phyloP scores from a whole-genome alignment of 2,888 invertebrate genomes.

The Cantharis lateralis region DNA sequence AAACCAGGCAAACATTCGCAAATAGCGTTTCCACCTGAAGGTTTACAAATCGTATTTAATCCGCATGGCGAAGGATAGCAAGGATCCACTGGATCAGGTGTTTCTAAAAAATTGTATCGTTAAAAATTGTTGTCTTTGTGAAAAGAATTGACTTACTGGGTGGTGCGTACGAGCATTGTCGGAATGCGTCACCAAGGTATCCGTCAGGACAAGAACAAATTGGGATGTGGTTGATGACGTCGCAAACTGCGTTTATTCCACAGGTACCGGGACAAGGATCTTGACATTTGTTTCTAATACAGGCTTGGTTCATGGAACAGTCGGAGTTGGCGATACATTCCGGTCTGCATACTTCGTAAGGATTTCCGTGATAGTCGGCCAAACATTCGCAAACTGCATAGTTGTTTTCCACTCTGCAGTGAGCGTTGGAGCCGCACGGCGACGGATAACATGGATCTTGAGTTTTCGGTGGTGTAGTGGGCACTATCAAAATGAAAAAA shows the following conservation, averaged over 20 bases:
- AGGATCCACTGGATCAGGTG: slow-evolving; percentile 52
- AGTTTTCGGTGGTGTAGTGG: slow-evolving; percentile 54
- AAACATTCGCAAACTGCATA: slow-evolving; percentile 77
- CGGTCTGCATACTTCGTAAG: slow-evolving; percentile 76
- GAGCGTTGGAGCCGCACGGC: slow-evolving; percentile 81
- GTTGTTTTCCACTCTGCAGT: slow-evolving; percentile 72
- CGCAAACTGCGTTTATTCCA: slow-evolving; percentile 80
- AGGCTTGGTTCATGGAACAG: slow-evolving; percentile 80
- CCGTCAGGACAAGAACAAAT: slow-evolving; percentile 63
- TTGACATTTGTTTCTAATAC: slow-evolving; percentile 80
- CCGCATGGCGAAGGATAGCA: slow-evolving; percentile 74
- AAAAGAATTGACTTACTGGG: slow-evolving; percentile 45
- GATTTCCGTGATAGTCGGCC: slow-evolving; percentile 74
- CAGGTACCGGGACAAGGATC: slow-evolving; percentile 86
- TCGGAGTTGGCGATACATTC: slow-evolving; percentile 87
- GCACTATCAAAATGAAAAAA: slow-evolving; percentile 44
- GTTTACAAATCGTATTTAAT: slow-evolving; percentile 72
- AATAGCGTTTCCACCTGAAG: slow-evolving; percentile 61
- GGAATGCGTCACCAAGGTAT: slow-evolving; percentile 62
- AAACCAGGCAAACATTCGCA: slow-evolving; percentile 80
- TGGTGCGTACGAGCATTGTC: slow-evolving; percentile 52
- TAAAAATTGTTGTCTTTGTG: not conserved
- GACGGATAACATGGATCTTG: slow-evolving; percentile 79
- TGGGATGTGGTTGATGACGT: slow-evolving; percentile 71
- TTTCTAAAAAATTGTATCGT: slow-evolving; percentile 29